Conservation (phyloP, 2,888 invertebrate genomes). For the Apoderus coryli region DNA sequence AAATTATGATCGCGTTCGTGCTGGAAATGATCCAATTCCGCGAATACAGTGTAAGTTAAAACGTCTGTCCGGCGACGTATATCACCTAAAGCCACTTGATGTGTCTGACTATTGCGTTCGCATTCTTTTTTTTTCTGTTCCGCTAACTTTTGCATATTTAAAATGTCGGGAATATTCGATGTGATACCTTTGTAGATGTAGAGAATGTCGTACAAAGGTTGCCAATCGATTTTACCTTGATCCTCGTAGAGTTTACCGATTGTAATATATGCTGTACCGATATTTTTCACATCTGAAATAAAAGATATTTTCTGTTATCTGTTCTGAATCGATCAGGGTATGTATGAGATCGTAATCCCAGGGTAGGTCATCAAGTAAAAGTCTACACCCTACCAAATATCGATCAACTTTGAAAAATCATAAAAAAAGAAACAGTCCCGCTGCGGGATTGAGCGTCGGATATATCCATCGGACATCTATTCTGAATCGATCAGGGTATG, state of each 20-base stretch:
- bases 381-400: too few species aligned
- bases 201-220: constrained; percentile 78
- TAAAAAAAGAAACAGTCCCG: too few species aligned
- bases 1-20: constrained; percentile 73
- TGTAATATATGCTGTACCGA: constrained; percentile 78
- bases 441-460: too few species aligned
- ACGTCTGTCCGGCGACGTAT: constrained; percentile 76
- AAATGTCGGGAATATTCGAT: constrained; percentile 77
- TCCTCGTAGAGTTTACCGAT: constrained; percentile 84
- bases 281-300: constrained; percentile 42
- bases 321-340: too few species aligned
- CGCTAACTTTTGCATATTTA: constrained; percentile 79
- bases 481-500: too few species aligned
- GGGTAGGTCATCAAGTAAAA: too few species aligned
- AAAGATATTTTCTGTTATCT: constrained; percentile 2
- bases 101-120: constrained; percentile 69
- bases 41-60: constrained; percentile 83
- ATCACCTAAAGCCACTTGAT: constrained; percentile 62
- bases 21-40: constrained; percentile 91
- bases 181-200: constrained; percentile 92
- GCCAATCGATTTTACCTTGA: constrained; percentile 81
- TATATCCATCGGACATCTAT: too few species aligned
- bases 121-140: constrained; percentile 83
- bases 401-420: too few species aligned
- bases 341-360: too few species aligned